Percentiles rank a stretch among this genome's conserved stretches.
Evolutionary conservation across 2,113 vertebrate genomes (phyloP).

Genomic region (Procavia capensis): DNA sequence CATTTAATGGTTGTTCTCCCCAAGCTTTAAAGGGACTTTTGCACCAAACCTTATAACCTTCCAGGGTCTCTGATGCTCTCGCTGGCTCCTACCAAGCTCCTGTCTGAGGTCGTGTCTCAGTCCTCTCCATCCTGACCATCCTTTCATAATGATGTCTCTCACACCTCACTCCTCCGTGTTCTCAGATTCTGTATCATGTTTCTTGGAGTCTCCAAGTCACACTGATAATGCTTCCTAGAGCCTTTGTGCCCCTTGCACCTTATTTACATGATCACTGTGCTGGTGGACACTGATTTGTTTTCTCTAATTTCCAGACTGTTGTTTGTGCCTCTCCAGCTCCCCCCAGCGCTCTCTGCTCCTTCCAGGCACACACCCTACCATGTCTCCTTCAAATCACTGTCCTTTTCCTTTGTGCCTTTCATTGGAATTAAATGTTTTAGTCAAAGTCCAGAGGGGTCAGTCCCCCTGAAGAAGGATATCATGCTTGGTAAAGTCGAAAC

Average conservation of each 20-base stretch:
- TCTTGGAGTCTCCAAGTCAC: background rate
- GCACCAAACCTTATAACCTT: background rate
- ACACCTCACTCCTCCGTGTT: background rate
- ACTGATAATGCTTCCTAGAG: background rate
- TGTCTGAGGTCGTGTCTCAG: background rate
- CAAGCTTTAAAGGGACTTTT: background rate
- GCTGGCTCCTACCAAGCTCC: background rate
- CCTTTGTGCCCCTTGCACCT: background rate
- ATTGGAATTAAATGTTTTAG: background rate
- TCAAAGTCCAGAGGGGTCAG: too few species aligned
- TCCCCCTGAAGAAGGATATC: too few species aligned
- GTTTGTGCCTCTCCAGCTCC: background rate
- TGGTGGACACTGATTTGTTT: background rate
- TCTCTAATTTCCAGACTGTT: background rate
- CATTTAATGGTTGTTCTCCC: background rate
- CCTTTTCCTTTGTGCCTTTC: background rate
- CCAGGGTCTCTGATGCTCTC: background rate
- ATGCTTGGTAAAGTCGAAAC: too few species aligned
- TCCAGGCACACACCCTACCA: background rate
- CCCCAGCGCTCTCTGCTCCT: too few species aligned
- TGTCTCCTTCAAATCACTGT: background rate
- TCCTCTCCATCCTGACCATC: background rate
- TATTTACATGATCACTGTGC: background rate
- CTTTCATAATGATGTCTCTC: background rate
- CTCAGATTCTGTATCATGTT: background rate